A percentile compares a stretch with the other conserved stretches of the same genome.
Evolutionary conservation across 2,113 vertebrate species (phyloP).

Genomic region (Bos indicus): DNA sequence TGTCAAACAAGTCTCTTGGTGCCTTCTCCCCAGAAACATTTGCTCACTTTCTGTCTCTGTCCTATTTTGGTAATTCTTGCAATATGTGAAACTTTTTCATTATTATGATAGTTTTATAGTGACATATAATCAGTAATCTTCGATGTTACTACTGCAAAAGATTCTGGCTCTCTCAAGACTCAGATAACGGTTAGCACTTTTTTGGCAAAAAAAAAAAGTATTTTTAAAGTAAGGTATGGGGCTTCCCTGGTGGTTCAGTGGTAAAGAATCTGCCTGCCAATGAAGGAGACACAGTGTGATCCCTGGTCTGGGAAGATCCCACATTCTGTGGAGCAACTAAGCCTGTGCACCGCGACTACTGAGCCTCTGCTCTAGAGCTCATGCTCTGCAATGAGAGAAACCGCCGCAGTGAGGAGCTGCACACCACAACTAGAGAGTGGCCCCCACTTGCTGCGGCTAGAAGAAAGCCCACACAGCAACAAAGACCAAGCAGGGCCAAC

Average conservation of each 20-base stretch:
- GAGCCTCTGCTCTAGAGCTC: neutral
- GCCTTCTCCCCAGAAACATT: neutral
- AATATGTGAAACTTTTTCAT: neutral
- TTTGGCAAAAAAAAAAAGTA: neutral
- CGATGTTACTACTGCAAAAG: neutral
- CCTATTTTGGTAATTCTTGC: neutral
- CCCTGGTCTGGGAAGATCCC: neutral
- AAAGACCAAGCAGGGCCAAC: neutral
- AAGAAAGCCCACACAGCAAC: neutral
- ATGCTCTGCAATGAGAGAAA: neutral
- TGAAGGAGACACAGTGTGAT: neutral
- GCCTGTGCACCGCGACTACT: rapidly evolving
- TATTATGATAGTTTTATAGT: neutral
- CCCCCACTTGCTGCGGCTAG: neutral
- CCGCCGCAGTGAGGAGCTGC: no score
- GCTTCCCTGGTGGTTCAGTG: neutral
- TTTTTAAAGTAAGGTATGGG: neutral
- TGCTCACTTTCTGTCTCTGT: neutral
- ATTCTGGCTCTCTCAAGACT: neutral
- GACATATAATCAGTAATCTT: neutral
- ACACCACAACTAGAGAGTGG: neutral
- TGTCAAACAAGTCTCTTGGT: neutral
- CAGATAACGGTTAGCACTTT: neutral
- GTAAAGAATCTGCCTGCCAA: neutral
- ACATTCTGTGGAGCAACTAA: neutral